phyloP scores from a whole-genome alignment of 1,140 invertebrate genomes.

The Apocrypta bakeri region DNA sequence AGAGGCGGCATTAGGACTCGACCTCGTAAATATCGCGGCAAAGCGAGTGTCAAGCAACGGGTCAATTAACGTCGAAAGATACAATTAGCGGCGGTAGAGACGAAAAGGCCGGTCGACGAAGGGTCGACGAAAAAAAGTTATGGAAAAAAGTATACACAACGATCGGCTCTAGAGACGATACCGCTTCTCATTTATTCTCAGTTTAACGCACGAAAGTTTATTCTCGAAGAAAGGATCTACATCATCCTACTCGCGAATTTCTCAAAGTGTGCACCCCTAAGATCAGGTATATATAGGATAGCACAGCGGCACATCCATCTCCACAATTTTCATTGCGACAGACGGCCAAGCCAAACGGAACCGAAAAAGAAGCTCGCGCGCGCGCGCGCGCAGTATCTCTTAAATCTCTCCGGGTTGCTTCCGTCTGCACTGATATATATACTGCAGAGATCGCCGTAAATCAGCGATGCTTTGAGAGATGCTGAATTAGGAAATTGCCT shows the following conservation, averaged over 20 bases:
- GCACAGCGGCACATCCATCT: neutral
- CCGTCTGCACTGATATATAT: neutral
- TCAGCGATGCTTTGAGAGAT: constrained; percentile 62
- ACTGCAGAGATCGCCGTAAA: constrained; percentile 62
- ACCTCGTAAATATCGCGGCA: constrained; percentile 57
- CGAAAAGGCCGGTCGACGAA: constrained; percentile 3
- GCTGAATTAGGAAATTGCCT: constrained; percentile 73
- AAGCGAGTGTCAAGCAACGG: constrained; percentile 53
- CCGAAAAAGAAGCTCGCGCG: constrained; percentile 1
- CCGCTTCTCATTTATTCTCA: too few relatives aligned
- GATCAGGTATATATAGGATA: constrained; percentile 3
- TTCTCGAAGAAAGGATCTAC: neutral
- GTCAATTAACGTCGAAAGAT: constrained; percentile 64
- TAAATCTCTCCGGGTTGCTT: constrained; percentile 31
- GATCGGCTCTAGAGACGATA: neutral
- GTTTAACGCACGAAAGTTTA: neutral
- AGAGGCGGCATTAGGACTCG: constrained; percentile 47
- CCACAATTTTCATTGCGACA: constrained; percentile 2
- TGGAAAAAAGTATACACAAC: neutral
- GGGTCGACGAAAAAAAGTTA: constrained; percentile 1
- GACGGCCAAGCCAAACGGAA: constrained; percentile 36
- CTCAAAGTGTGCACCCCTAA: neutral
- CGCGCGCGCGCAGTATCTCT: constrained; percentile 41
- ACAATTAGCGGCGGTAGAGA: constrained; percentile 56
- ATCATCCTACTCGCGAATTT: neutral